phyloP scores from a whole-genome alignment of 2,797 vertebrate species.

The Denticeps clupeoides region DNA sequence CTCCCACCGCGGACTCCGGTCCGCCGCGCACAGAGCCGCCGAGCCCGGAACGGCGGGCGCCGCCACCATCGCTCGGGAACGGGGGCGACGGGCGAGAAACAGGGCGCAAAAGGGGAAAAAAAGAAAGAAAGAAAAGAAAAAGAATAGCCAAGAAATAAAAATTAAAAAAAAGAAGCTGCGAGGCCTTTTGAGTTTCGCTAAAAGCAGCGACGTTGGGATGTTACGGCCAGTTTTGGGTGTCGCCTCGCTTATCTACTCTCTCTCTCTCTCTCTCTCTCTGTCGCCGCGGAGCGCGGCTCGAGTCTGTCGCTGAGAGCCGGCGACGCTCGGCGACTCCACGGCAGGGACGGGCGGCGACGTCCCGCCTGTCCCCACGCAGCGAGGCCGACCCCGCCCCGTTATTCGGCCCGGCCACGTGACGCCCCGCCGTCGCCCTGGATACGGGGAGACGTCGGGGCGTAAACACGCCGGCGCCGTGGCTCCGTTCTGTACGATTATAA shows the following conservation, averaged over 20 bases:
- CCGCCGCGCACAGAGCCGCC: no score
- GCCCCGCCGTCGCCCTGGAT: no score
- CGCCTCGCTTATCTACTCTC: constrained; percentile 28
- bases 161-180: not conserved
- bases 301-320: constrained; percentile 18
- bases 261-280: constrained; percentile 17
- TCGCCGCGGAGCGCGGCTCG: constrained; percentile 5
- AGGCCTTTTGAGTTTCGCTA: not conserved
- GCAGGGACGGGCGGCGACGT: constrained; percentile 4
- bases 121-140: not conserved
- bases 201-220: constrained; percentile 9
- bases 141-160: not conserved
- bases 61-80: constrained; percentile 24
- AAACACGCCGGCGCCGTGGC: no score
- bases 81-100: constrained; percentile 13
- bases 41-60: no score
- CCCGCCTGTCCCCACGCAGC: constrained; percentile 1
- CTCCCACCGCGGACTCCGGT: constrained; percentile 32
- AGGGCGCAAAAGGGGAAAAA: not conserved
- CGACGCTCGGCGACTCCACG: constrained; percentile 7
- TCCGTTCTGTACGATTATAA: no score
- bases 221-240: constrained; percentile 24
- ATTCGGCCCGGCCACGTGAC: constrained; percentile 9
- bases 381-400: constrained; percentile 13
- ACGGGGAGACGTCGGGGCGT: no score